Evolutionary conservation across 2,888 invertebrate species (phyloP).

Genomic region (Ormyrus nitidulus): DNA sequence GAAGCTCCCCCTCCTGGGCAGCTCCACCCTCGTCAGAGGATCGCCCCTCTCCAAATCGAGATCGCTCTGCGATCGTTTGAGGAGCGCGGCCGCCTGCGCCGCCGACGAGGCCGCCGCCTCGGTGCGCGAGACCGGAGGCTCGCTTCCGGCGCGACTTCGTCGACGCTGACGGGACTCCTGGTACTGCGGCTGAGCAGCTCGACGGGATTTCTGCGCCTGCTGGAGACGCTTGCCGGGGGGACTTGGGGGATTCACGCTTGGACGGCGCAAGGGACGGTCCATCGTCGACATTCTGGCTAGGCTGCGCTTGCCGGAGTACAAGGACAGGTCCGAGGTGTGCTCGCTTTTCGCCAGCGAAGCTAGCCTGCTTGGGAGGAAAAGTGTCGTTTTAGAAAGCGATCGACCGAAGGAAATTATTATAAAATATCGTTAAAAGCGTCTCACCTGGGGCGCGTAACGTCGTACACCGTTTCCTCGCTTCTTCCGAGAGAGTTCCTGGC

Average conservation of each 20-base stretch:
- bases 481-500: background rate
- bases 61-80: slow-evolving; percentile 76
- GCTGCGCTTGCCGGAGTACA: slow-evolving; percentile 33
- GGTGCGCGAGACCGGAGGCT: slow-evolving; percentile 63
- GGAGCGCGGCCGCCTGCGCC: slow-evolving; percentile 37
- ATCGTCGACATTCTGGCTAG: slow-evolving; percentile 63
- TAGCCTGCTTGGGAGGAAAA: background rate
- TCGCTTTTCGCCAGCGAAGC: background rate
- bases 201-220: slow-evolving; percentile 55
- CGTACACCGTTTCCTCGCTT: slow-evolving; percentile 44
- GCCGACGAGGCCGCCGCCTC: slow-evolving; percentile 19
- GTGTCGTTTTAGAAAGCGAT: too few species aligned
- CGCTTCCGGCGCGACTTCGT: slow-evolving; percentile 72
- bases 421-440: background rate
- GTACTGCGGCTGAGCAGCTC: slow-evolving; percentile 54
- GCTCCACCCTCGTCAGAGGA: slow-evolving; percentile 89
- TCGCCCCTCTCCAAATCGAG: slow-evolving; percentile 83
- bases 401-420: too few species aligned
- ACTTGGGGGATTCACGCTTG: slow-evolving; percentile 57
- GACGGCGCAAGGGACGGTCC: slow-evolving; percentile 65
- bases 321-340: slow-evolving; percentile 2
- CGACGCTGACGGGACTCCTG: slow-evolving; percentile 45
- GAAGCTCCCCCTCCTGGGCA: slow-evolving; percentile 91
- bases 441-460: slow-evolving; percentile 48
- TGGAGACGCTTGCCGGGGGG: background rate